Conservation (phyloP, 2,888 invertebrate species). For the Pseudococcus viburni region DNA sequence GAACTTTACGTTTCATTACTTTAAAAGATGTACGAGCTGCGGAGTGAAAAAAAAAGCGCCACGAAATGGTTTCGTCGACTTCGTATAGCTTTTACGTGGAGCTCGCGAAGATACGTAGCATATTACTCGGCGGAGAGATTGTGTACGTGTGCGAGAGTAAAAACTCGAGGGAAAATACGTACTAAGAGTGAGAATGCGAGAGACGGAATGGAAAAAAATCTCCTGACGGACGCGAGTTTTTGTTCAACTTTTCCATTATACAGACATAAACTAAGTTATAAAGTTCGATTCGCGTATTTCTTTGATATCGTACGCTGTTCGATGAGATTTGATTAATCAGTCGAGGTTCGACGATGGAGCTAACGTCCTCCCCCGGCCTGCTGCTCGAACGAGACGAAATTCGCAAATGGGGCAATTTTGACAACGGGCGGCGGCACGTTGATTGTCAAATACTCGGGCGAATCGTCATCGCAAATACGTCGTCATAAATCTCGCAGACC, state of each 20-base stretch:
- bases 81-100: background rate
- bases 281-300: conserved; percentile 52
- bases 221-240: conserved; percentile 48
- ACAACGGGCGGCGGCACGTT: background rate
- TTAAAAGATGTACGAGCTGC: conserved; percentile 47
- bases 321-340: conserved; percentile 61
- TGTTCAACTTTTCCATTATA: conserved; percentile 62
- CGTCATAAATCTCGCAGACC: conserved; percentile 10
- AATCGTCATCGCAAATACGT: conserved; percentile 18
- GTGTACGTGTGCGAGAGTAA: background rate
- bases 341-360: background rate
- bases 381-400: background rate
- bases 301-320: conserved; percentile 42
- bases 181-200: background rate
- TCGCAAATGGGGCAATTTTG: background rate
- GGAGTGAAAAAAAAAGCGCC: background rate
- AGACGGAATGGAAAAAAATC: background rate
- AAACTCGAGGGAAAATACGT: background rate
- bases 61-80: background rate
- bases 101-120: background rate
- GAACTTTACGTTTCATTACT: conserved; percentile 58
- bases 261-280: conserved; percentile 54
- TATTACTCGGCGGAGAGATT: background rate
- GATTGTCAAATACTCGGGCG: background rate
- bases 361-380: background rate